Percentiles rank a stretch among this genome's conserved stretches.
Evolutionary conservation across 2,113 vertebrate genomes (phyloP).

Genomic region (Engraulis encrasicolus): DNA sequence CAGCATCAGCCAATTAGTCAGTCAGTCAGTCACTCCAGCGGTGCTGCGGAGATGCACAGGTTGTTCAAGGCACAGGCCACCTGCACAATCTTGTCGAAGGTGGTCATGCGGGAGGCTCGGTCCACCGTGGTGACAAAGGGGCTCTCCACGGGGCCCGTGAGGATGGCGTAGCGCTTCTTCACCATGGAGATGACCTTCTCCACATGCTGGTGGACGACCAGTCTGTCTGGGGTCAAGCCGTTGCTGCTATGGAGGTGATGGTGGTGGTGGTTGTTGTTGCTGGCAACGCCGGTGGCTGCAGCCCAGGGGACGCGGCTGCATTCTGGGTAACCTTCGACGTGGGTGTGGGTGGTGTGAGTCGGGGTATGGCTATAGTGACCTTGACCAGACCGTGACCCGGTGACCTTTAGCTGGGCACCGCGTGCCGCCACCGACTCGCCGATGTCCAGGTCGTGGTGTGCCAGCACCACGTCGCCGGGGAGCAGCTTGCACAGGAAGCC

Average conservation of each 20-base stretch:
- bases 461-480: conserved; percentile 71
- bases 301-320: background rate
- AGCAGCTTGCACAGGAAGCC: conserved; percentile 75
- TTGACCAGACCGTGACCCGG: conserved; percentile 28
- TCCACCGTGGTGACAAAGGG: conserved; percentile 67
- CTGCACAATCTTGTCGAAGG: conserved; percentile 77
- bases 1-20: too few species aligned
- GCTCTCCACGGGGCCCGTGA: conserved; percentile 72
- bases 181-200: conserved; percentile 71
- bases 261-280: too few species aligned
- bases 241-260: too few species aligned
- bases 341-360: too few species aligned
- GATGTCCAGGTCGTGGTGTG: conserved; percentile 66
- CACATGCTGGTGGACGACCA: conserved; percentile 65
- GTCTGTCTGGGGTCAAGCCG: conserved; percentile 39
- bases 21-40: conserved; percentile 70
- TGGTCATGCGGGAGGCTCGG: conserved; percentile 67
- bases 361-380: too few species aligned
- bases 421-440: conserved; percentile 64
- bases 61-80: conserved; percentile 81
- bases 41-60: conserved; percentile 77
- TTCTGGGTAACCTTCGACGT: background rate
- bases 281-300: too few species aligned
- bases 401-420: conserved; percentile 63
- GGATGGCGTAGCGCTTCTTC: conserved; percentile 71